Evolutionary conservation across 1,140 invertebrate genomes (phyloP).

Genomic region (Aphidius gifuensis): DNA sequence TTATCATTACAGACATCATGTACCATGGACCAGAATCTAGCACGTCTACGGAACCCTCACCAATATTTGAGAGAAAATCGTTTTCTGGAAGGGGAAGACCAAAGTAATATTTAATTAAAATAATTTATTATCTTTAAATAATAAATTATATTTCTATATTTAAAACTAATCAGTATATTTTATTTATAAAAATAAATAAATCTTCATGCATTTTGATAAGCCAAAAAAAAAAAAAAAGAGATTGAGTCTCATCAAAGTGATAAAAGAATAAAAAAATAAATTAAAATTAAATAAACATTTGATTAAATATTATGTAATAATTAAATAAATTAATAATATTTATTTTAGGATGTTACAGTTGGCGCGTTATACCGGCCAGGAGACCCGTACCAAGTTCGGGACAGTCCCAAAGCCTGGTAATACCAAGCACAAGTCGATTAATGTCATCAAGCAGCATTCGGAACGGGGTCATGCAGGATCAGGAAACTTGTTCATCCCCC

Average conservation of each 20-base stretch:
- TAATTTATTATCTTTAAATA: too few species aligned
- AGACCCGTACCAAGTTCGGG: conserved; percentile 54
- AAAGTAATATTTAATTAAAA: conserved; percentile 34
- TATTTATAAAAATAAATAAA: too few species aligned
- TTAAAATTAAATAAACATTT: not conserved
- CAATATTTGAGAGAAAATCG: conserved; percentile 56
- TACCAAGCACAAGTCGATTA: conserved; percentile 54
- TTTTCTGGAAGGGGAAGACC: conserved; percentile 52
- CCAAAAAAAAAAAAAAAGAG: not conserved
- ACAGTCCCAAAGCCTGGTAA: conserved; percentile 50
- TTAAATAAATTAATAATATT: conserved; percentile 20
- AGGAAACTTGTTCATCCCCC: conserved; percentile 59
- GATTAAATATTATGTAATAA: conserved; percentile 10
- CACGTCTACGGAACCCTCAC: conserved; percentile 58
- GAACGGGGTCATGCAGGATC: conserved; percentile 52
- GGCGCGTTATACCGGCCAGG: conserved; percentile 55
- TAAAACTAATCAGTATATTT: too few species aligned
- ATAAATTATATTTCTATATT: too few species aligned
- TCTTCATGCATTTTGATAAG: too few species aligned
- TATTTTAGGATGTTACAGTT: conserved; percentile 51
- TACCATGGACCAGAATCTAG: conserved; percentile 58
- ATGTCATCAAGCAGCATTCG: conserved; percentile 50
- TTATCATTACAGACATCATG: conserved; percentile 47
- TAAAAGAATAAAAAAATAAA: not conserved
- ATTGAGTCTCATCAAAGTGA: not conserved